Conservation (phyloP, 2,888 invertebrate species). For the Drosophila melanosoma region DNA sequence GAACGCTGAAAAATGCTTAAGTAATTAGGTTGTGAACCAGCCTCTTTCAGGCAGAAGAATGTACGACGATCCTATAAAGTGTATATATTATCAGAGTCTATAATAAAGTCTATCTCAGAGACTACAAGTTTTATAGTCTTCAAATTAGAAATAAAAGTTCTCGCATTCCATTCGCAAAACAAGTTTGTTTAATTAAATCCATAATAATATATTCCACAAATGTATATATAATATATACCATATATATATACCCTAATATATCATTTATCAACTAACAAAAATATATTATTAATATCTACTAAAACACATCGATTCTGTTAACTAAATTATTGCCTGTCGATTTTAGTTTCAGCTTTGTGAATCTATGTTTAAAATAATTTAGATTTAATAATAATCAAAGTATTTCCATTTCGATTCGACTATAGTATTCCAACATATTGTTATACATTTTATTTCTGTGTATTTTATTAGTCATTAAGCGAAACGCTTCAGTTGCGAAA, state of each 20-base stretch:
- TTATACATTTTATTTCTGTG: not conserved
- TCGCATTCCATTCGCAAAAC: not conserved
- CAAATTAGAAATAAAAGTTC: not conserved
- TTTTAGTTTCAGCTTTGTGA: not conserved
- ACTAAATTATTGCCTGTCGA: too few species aligned
- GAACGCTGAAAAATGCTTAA: not conserved
- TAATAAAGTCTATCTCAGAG: not conserved
- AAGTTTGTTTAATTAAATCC: not conserved
- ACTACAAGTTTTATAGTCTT: not conserved
- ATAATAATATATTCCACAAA: not conserved
- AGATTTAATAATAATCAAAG: not conserved
- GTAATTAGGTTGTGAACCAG: too few species aligned
- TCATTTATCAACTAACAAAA: not conserved
- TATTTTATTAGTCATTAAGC: constrained; percentile 15
- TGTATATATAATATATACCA: too few species aligned
- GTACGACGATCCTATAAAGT: not conserved
- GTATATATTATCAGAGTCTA: not conserved
- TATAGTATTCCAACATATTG: not conserved
- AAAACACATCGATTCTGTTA: too few species aligned
- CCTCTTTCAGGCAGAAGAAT: not conserved
- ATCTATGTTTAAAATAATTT: not conserved
- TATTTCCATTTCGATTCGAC: not conserved
- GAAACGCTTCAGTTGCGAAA: constrained; percentile 46
- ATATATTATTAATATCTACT: not conserved
- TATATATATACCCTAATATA: not conserved